Evolutionary conservation across 2,797 vertebrate species (phyloP).

Genomic region (Onychomys torridus): DNA sequence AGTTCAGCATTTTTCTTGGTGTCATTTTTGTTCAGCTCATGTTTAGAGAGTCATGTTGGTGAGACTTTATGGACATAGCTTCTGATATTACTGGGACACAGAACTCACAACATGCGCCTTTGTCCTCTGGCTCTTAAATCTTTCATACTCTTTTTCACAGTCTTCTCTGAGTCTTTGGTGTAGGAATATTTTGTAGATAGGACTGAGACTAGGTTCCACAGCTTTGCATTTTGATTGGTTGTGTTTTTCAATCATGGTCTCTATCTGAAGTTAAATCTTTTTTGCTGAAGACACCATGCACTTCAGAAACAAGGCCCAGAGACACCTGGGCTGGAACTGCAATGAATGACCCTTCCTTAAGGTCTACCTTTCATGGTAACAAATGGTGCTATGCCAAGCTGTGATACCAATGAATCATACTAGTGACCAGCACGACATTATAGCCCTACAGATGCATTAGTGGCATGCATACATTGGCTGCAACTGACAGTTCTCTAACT

Average conservation of each 20-base stretch:
- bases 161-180: neutral
- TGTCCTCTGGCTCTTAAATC: neutral
- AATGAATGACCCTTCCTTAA: neutral
- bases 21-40: neutral
- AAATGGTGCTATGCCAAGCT: neutral
- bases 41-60: neutral
- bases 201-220: neutral
- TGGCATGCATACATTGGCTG: neutral
- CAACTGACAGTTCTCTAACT: neutral
- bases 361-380: neutral
- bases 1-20: neutral
- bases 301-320: neutral
- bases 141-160: neutral
- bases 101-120: neutral
- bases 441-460: neutral
- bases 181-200: neutral
- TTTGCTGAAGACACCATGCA: neutral
- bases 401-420: neutral
- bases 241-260: neutral
- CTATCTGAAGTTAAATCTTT: neutral
- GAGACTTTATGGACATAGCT: neutral
- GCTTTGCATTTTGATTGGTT: neutral
- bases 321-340: neutral
- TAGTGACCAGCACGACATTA: neutral
- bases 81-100: neutral